Evolutionary conservation across 2,888 invertebrate genomes (phyloP), one percentile per base, ranked within the genome.

Genomic region (Scaeva pyrastri): DNA sequence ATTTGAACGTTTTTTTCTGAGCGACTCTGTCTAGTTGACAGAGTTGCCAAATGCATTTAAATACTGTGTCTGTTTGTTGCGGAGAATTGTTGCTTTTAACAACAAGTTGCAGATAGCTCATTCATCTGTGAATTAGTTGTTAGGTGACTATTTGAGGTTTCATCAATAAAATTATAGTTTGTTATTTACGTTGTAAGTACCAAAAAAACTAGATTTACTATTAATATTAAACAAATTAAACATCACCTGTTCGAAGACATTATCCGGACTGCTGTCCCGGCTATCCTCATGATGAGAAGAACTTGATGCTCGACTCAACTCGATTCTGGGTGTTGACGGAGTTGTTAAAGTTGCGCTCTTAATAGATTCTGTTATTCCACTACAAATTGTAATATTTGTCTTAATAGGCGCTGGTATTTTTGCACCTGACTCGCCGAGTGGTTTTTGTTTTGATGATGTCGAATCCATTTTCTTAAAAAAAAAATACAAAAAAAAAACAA

Each of bases 261-360:
- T 94, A 91, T 97, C 97, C 1, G 97, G 97, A 64, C 97, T 96
- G 90, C 96, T 96, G 90, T 97, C 97, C 62, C 96, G 94, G 89
- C 96, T 97, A 91, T 97, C 97, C 88, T 92, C 91, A 91, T 97
- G 97, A 90, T 97, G 97, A 45, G 97, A 97, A 78, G 97, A 97
- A 91, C 97, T 97, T 90, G 97, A 97, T 6, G 97, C 97, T 88
- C 97, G 94, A 88, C 97, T 97, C 91, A 97, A 96, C 93, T 97
- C 97, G 89, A 97, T 97, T 90, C 97, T 94, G 23, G 97, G 97
- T 70, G 97, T 96, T 88, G 95, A 94, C 21, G 96, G 96, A 58
- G 96, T 95, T 89, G 94, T 88, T 88, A 91, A 70, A 87, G 91
- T 90, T 75, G 90, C 83, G 76, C 90, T 89, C 26, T 90, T 89